Conservation (phyloP, 2,888 invertebrate species). For the Hemithea aestivaria region DNA sequence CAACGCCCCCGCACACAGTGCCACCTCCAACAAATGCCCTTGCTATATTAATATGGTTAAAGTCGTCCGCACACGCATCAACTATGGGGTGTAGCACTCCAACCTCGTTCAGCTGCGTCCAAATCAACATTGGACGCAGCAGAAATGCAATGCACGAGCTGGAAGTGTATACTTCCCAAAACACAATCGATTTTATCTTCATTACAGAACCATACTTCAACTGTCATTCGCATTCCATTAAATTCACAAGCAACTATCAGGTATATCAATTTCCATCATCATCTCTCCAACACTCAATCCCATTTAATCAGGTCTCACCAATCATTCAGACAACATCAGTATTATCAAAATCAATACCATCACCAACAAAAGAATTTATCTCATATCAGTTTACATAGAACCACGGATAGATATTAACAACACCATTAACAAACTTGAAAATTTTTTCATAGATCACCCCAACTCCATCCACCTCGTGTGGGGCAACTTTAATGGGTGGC, state of each 20-base stretch:
- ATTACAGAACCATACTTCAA: constrained; percentile 2
- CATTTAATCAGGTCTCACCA: not conserved
- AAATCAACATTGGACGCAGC: constrained; percentile 5
- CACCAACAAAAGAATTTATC: not conserved
- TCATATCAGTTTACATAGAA: not conserved
- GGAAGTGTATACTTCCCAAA: no score
- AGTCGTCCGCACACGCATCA: not conserved
- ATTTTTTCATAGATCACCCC: no score
- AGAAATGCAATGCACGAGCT: not conserved
- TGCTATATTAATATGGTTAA: not conserved
- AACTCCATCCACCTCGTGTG: constrained; percentile 12
- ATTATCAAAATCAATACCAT: not conserved
- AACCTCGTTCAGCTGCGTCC: constrained; percentile 13
- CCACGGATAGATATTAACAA: constrained; percentile 7
- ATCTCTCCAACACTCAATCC: not conserved
- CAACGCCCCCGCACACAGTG: constrained; percentile 2
- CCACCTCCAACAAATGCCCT: constrained; percentile 2
- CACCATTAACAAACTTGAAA: constrained; percentile 8
- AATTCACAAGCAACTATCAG: not conserved
- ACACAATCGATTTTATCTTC: not conserved
- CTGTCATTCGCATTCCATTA: no score
- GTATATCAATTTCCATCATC: not conserved
- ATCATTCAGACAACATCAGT: not conserved
- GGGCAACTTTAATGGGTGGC: constrained; percentile 31
- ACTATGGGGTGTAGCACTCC: not conserved